Evolutionary conservation across 2,888 invertebrate genomes (phyloP).

Genomic region (Chironomus tentans): DNA sequence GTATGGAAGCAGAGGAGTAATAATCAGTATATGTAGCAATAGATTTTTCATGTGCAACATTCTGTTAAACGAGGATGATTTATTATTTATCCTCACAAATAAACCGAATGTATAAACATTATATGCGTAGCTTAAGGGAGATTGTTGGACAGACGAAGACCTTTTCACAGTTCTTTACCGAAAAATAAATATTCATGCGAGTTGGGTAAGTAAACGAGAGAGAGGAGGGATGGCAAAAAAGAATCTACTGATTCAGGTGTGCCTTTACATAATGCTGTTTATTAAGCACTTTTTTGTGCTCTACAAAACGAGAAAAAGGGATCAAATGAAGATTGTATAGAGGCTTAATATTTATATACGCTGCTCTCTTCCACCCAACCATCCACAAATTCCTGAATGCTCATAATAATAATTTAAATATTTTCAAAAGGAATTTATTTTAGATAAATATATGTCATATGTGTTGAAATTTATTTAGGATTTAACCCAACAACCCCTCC

Average conservation of each 20-base stretch:
- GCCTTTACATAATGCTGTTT: slow-evolving; percentile 7
- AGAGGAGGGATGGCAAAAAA: neutral
- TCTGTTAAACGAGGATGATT: neutral
- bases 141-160: too few species aligned
- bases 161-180: too few species aligned
- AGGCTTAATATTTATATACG: neutral
- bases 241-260: slow-evolving; percentile 21
- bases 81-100: neutral
- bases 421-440: too few species aligned
- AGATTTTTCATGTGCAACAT: neutral
- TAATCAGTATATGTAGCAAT: neutral
- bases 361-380: neutral
- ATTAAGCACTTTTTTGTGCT: slow-evolving; percentile 3
- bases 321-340: neutral
- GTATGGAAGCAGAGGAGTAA: too few species aligned
- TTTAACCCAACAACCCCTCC: too few species aligned
- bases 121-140: too few species aligned
- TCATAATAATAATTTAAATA: too few species aligned
- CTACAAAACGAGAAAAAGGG: neutral
- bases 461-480: too few species aligned
- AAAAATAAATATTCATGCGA: neutral
- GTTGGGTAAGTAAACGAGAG: neutral
- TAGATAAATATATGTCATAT: too few species aligned
- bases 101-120: neutral
- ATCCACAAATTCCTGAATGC: neutral